Evolutionary conservation across 2,113 vertebrate genomes (phyloP), one percentile per base, ranked within the genome.

Genomic region (Connochaetes taurinus): DNA sequence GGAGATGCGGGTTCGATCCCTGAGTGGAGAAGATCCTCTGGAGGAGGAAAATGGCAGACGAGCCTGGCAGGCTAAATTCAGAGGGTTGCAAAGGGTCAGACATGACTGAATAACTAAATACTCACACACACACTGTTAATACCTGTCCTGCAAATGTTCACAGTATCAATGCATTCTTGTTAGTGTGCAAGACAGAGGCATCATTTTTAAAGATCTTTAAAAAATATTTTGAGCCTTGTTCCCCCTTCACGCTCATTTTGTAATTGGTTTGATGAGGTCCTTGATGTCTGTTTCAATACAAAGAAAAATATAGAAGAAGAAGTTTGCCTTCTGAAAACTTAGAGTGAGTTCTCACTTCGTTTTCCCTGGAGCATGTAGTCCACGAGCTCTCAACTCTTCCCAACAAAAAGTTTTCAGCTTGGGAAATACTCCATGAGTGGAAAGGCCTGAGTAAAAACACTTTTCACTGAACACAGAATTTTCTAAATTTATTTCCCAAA

Each of bases 121-220:
- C 23, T 43, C 71, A 74, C 4, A 7, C 21, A 76, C 23, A 43
- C 23, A 27, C 40, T 27, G 99, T 99, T 99, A 99, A 99, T 99
- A 99, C 98, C 98, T 99, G 99, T 99, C 99, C 99, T 99, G 99
- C 99, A 99, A 99, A 99, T 99, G 99, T 99, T 99, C 99, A 99
- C 99, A 99, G 99, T 99, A 99, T 99, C 99, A 99, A 99, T 98
- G 99, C 98, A 99, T 99, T 99, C 98, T 99, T 98, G 90, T 99
- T 99, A 98, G 99, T 99, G 99, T 99, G 99, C 99, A 99, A 99
- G 98, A 99, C 99, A 99, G 99, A 99, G 99, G 98, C 99, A 98
- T 98, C 98, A 98, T 98, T 99, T 99, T 98, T 98, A 97, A 98
- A 98, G 97, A 98, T 97, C 97, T 99, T 98, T 98, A 87, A 98